These are phyloP conservation scores for Luperina testacea DNA, from an alignment of 2,888 invertebrate species.

Conservation along the genomic window DNA sequence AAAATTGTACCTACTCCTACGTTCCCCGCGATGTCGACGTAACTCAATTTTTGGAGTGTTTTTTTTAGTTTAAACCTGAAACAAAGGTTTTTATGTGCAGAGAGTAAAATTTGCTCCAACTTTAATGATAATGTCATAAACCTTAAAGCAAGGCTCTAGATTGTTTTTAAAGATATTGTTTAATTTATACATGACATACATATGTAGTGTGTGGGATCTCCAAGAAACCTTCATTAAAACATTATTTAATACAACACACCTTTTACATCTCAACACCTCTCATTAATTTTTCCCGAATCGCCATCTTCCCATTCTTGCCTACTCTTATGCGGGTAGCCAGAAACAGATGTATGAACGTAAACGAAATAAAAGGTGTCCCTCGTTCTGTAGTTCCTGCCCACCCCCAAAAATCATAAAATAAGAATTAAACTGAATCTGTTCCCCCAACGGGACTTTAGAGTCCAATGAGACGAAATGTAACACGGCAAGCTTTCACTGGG, in stretches of 20 bases:
- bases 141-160: background rate
- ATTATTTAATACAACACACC: too few species aligned
- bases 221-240: too few species aligned
- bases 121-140: background rate
- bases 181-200: background rate
- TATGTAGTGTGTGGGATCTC: too few species aligned
- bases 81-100: constrained; percentile 4
- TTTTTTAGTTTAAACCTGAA: constrained; percentile 24
- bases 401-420: background rate
- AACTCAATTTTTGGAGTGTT: constrained; percentile 20
- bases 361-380: background rate
- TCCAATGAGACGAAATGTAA: constrained; percentile 29
- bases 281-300: too few species aligned
- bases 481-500: constrained; percentile 31
- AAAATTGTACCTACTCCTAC: constrained; percentile 19
- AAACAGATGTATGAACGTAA: background rate
- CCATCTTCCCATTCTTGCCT: too few species aligned
- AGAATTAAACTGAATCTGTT: background rate
- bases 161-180: background rate
- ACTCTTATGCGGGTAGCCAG: background rate
- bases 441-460: constrained; percentile 13
- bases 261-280: too few species aligned
- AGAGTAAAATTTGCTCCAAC: background rate
- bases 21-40: constrained; percentile 11
- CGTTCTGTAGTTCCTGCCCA: background rate